A percentile compares a stretch with the other conserved stretches of the same genome.
Conservation (phyloP, 2,797 vertebrate genomes). For the Halcyon chelicuti region DNA sequence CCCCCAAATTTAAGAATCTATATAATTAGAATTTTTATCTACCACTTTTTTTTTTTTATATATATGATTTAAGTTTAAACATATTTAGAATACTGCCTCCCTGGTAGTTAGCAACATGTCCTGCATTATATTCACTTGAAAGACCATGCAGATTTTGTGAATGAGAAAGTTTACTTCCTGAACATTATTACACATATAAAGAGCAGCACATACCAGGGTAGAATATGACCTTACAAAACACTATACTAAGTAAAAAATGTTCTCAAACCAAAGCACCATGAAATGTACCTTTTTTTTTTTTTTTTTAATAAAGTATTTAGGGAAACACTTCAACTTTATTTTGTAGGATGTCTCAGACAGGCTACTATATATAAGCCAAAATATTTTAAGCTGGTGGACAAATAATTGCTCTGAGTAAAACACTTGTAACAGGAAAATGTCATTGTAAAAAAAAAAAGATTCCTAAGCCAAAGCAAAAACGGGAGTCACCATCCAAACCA, state of each 20-base stretch:
- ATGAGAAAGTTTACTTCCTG: background rate
- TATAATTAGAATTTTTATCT: background rate
- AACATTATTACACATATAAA: background rate
- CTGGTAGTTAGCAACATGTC: background rate
- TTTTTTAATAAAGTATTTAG: background rate
- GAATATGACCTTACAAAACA: background rate
- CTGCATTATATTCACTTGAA: background rate
- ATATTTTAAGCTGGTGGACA: background rate
- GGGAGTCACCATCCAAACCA: background rate
- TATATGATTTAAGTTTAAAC: background rate
- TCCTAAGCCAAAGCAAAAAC: background rate
- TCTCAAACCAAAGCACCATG: background rate
- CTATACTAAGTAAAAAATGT: background rate
- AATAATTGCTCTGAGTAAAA: background rate
- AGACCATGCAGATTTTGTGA: background rate
- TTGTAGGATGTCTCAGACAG: background rate
- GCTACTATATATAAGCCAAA: background rate
- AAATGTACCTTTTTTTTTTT: background rate
- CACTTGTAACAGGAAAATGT: background rate
- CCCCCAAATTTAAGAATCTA: rapidly evolving
- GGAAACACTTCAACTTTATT: background rate
- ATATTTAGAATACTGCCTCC: background rate
- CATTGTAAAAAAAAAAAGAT: background rate
- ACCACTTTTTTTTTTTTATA: background rate
- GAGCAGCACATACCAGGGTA: background rate